phyloP scores from a whole-genome alignment of 2,888 invertebrate species.

The Drosophila yooni region DNA sequence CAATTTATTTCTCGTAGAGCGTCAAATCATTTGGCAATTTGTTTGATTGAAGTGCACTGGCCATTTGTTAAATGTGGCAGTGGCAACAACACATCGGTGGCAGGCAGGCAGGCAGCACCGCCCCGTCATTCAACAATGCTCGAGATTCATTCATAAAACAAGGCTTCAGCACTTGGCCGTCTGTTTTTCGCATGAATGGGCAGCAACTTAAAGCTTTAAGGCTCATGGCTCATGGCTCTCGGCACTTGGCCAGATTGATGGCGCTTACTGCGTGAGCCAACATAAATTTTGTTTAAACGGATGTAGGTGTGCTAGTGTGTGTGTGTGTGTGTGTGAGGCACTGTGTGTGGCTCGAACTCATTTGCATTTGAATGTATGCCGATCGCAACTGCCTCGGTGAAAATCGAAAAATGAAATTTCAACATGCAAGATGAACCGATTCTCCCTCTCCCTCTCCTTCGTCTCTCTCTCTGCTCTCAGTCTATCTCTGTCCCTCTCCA shows the following conservation, averaged over 20 bases:
- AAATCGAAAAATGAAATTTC: constrained; percentile 67
- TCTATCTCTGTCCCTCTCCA: neutral
- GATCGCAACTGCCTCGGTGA: constrained; percentile 55
- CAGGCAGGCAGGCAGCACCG: constrained; percentile 8
- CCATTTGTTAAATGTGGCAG: constrained; percentile 21
- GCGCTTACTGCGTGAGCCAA: constrained; percentile 61
- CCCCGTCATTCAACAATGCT: constrained; percentile 50
- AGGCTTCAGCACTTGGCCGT: constrained; percentile 51
- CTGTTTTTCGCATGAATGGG: constrained; percentile 70
- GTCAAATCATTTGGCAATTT: constrained; percentile 56
- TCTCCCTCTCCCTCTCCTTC: constrained; percentile 30
- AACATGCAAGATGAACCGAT: constrained; percentile 50
- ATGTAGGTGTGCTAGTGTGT: constrained; percentile 26
- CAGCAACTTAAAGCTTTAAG: constrained; percentile 40
- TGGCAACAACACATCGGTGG: constrained; percentile 10
- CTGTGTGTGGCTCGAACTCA: constrained; percentile 52
- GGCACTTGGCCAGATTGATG: constrained; percentile 50
- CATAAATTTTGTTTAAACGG: constrained; percentile 68
- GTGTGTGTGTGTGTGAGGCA: constrained; percentile 20
- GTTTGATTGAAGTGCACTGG: constrained; percentile 56
- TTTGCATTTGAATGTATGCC: constrained; percentile 66
- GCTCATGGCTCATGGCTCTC: constrained; percentile 19
- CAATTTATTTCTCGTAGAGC: constrained; percentile 43
- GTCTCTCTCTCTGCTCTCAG: constrained; percentile 38
- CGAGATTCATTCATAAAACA: constrained; percentile 76